phyloP scores from a whole-genome alignment of 1,140 invertebrate species.

The Euwallacea fornicatus region DNA sequence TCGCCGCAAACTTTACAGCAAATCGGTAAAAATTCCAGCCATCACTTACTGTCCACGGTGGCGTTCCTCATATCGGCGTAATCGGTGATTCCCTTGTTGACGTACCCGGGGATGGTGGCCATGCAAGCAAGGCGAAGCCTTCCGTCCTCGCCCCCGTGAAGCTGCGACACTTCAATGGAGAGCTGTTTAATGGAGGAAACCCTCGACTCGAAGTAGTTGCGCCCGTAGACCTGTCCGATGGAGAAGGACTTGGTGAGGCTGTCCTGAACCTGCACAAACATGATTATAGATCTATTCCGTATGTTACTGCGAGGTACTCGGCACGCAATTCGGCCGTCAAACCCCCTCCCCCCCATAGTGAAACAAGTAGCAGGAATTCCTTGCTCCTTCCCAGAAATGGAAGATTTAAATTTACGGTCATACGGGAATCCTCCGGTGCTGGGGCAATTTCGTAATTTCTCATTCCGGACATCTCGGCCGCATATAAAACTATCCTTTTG shows the following conservation, averaged over 20 bases:
- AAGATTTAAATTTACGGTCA: background rate
- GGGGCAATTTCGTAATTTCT: constrained; percentile 2
- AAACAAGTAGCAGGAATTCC: no score
- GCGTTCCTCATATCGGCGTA: constrained; percentile 70
- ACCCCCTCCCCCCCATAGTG: no score
- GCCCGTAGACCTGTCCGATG: constrained; percentile 48
- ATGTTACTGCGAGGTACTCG: no score
- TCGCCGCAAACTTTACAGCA: no score
- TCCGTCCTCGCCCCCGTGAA: constrained; percentile 66
- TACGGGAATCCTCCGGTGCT: background rate
- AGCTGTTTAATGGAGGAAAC: constrained; percentile 55
- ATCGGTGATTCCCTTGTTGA: constrained; percentile 59
- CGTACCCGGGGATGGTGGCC: constrained; percentile 71
- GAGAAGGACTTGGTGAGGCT: constrained; percentile 49
- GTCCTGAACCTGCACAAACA: constrained; percentile 47
- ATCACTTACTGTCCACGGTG: constrained; percentile 64
- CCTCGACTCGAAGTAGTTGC: constrained; percentile 50
- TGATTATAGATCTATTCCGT: no score
- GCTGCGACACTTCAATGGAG: constrained; percentile 64
- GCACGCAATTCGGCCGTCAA: no score
- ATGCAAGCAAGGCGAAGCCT: constrained; percentile 69
- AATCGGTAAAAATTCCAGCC: no score
- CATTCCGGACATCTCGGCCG: background rate
- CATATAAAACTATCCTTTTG: constrained; percentile 15
- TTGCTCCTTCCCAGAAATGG: no score